These are phyloP conservation scores for Hermetia illucens DNA, from an alignment of 1,140 invertebrate species.

Conservation along the genomic window DNA sequence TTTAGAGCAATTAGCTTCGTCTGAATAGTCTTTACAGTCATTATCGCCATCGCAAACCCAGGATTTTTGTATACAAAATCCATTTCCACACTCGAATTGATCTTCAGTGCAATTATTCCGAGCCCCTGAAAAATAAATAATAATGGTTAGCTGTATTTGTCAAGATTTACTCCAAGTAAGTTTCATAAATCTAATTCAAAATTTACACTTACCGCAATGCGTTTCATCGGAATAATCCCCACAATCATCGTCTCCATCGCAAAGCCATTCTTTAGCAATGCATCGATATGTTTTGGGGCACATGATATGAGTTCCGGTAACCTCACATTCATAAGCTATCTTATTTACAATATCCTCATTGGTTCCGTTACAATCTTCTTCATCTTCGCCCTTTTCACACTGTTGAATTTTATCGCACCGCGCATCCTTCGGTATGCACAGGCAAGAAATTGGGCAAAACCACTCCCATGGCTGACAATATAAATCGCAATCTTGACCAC, in stretches of 20 bases:
- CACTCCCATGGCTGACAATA: constrained; percentile 35
- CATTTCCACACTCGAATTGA: constrained; percentile 70
- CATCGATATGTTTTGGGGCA: constrained; percentile 57
- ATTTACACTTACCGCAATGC: constrained; percentile 43
- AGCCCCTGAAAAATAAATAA: not conserved
- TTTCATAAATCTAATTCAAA: not conserved
- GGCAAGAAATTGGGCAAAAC: constrained; percentile 41
- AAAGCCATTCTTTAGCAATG: constrained; percentile 60
- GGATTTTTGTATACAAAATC: constrained; percentile 58
- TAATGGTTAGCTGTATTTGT: not conserved
- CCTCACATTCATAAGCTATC: constrained; percentile 39
- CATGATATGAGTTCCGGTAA: constrained; percentile 40
- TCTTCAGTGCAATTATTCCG: constrained; percentile 46
- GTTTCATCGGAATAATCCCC: constrained; percentile 72
- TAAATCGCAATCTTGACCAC: constrained; percentile 29
- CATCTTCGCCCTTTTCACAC: constrained; percentile 51
- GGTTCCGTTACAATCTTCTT: constrained; percentile 40
- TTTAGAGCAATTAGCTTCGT: constrained; percentile 60
- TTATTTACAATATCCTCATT: constrained; percentile 26
- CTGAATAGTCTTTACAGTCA: constrained; percentile 67
- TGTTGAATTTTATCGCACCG: constrained; percentile 39
- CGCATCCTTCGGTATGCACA: constrained; percentile 34
- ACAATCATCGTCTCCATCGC: constrained; percentile 68
- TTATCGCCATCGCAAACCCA: constrained; percentile 73
- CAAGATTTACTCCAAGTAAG: not conserved